Conservation (phyloP, 2,113 vertebrate genomes). For the Phodopus roborovskii region DNA sequence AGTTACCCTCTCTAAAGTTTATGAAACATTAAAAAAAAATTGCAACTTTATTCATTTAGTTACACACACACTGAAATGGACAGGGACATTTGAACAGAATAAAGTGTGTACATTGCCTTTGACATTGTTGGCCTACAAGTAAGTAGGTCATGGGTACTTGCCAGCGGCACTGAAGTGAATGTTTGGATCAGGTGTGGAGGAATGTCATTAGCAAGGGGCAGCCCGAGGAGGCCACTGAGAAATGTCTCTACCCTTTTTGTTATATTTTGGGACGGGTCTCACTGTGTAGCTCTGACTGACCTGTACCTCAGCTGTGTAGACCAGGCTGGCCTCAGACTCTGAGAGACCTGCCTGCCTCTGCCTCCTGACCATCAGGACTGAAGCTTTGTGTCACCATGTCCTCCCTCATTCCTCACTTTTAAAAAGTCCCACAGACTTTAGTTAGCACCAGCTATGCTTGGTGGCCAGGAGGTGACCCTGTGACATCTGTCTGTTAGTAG, state of each 20-base stretch:
- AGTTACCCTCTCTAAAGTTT: not conserved
- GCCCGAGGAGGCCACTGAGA: not conserved
- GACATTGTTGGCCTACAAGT: not conserved
- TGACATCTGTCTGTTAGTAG: too few species aligned
- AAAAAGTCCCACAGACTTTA: not conserved
- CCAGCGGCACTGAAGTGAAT: not conserved
- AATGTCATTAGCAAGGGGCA: not conserved
- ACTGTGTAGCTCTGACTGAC: not conserved
- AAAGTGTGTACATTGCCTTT: not conserved
- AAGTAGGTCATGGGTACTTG: not conserved
- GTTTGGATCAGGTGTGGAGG: not conserved
- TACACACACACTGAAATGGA: not conserved
- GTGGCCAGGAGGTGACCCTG: not conserved
- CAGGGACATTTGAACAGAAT: not conserved
- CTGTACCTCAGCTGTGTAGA: not conserved
- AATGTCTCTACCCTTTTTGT: not conserved
- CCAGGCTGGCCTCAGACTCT: not conserved
- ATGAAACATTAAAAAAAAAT: not conserved
- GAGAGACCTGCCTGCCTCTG: not conserved
- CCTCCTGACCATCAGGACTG: not conserved
- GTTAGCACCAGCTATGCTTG: too few species aligned
- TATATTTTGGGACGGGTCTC: not conserved
- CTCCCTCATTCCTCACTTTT: not conserved
- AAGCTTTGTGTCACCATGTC: not conserved
- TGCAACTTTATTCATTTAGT: not conserved